Percentiles rank a stretch among this genome's conserved stretches.
phyloP scores from a whole-genome alignment of 2,888 invertebrate species.

The Abscondita cerata region DNA sequence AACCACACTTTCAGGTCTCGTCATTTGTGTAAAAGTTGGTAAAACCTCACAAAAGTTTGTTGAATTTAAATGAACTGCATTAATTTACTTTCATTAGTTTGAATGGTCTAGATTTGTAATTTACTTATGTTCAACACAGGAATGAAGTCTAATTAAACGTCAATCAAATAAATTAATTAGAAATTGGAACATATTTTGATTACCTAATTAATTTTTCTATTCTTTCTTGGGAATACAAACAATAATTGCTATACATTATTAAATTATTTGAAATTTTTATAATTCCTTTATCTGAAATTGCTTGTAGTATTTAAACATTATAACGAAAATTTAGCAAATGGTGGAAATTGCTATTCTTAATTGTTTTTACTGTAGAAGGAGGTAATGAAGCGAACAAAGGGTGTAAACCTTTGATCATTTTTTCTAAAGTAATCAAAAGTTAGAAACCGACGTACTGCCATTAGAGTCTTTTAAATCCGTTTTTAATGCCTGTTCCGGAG shows the following conservation, averaged over 20 bases:
- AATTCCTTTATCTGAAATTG: too few species aligned
- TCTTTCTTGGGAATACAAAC: too few species aligned
- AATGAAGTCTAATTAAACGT: conserved; percentile 18
- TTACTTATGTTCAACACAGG: conserved; percentile 17
- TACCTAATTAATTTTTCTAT: too few species aligned
- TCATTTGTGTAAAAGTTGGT: conserved; percentile 35
- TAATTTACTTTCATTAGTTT: conserved; percentile 32
- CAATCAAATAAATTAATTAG: not conserved
- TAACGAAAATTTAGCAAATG: not conserved
- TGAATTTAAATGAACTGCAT: conserved; percentile 32
- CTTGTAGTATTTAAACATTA: too few species aligned
- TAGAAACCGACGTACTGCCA: conserved; percentile 28
- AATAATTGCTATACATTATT: too few species aligned
- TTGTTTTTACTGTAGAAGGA: conserved; percentile 4
- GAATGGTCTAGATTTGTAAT: too few species aligned
- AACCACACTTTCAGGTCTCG: conserved; percentile 34
- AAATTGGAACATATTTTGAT: too few species aligned
- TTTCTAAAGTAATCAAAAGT: conserved; percentile 28
- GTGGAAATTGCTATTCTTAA: conserved; percentile 3
- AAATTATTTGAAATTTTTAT: too few species aligned
- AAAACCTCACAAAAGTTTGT: conserved; percentile 32
- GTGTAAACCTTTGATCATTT: conserved; percentile 33
- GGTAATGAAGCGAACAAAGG: conserved; percentile 21
- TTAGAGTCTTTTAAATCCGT: conserved; percentile 35
- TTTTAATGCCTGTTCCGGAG: conserved; percentile 34